These are phyloP conservation scores for Nycticorax nycticorax DNA, from an alignment of 2,113 vertebrate species.

Conservation along the genomic window DNA sequence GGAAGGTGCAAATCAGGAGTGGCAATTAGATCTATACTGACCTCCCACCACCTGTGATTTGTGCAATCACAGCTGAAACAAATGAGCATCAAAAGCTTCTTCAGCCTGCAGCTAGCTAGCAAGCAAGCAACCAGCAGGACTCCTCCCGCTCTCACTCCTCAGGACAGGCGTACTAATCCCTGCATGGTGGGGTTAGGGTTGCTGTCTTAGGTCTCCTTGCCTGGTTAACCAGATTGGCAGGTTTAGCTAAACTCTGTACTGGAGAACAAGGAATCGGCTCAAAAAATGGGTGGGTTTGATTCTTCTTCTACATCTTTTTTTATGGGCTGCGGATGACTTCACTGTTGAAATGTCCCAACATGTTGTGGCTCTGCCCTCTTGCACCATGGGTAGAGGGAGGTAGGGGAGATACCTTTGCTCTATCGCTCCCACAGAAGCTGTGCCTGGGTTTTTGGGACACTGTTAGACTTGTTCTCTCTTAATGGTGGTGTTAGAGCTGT, in stretches of 20 bases:
- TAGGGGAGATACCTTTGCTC: neutral
- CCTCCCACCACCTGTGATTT: neutral
- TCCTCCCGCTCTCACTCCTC: neutral
- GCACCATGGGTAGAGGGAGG: accelerated
- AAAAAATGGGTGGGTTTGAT: neutral
- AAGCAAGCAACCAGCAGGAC: neutral
- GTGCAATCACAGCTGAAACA: neutral
- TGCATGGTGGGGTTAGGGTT: neutral
- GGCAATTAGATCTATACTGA: neutral
- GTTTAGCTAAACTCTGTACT: neutral
- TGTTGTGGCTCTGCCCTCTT: neutral
- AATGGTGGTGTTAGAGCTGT: neutral
- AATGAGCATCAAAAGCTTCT: neutral
- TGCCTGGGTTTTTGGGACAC: neutral
- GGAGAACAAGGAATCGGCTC: neutral
- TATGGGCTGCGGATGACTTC: neutral
- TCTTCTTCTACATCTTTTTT: neutral
- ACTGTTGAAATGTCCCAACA: neutral
- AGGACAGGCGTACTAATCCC: neutral
- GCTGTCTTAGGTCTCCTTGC: neutral
- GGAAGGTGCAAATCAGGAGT: neutral
- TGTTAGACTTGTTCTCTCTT: neutral
- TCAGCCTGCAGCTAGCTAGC: neutral
- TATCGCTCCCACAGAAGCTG: neutral
- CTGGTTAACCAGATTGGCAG: neutral